Percentiles rank a stretch among this genome's conserved stretches.
These are phyloP conservation scores for Parauchenoglanis ngamensis DNA, from an alignment of 2,797 vertebrate species.

Conservation along the genomic window DNA sequence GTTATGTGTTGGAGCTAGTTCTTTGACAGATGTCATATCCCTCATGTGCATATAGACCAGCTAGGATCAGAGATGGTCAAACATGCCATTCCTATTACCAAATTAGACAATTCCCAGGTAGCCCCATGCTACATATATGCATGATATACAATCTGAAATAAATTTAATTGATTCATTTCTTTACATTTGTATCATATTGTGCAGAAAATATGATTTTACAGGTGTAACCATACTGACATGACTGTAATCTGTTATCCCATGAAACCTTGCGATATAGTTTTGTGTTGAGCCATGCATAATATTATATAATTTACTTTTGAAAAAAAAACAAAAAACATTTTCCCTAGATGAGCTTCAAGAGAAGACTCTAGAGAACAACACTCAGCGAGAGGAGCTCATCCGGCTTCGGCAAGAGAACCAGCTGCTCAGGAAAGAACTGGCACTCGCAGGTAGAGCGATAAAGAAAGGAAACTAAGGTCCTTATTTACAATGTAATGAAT, in stretches of 20 bases:
- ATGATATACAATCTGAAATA: background rate
- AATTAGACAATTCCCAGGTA: background rate
- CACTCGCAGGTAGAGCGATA: conserved; percentile 69
- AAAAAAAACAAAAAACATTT: background rate
- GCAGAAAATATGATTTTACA: background rate
- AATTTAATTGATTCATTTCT: background rate
- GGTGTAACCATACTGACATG: background rate
- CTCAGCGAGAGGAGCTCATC: conserved; percentile 84
- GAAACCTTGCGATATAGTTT: background rate
- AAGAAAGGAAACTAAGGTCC: background rate
- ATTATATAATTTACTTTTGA: background rate
- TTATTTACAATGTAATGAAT: background rate
- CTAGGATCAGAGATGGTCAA: background rate
- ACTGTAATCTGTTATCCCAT: background rate
- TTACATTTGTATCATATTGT: too few species aligned
- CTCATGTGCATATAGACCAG: background rate
- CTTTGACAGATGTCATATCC: background rate
- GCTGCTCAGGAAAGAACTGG: conserved; percentile 76
- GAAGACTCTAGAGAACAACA: conserved; percentile 80
- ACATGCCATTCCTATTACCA: background rate
- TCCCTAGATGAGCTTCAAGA: conserved; percentile 74
- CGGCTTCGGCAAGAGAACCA: conserved; percentile 83
- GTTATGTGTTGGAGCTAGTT: background rate
- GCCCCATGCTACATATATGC: background rate
- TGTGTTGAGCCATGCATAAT: background rate